These are phyloP conservation scores for Harmothoe impar DNA, from an alignment of 2,888 invertebrate genomes.

Conservation along the genomic window DNA sequence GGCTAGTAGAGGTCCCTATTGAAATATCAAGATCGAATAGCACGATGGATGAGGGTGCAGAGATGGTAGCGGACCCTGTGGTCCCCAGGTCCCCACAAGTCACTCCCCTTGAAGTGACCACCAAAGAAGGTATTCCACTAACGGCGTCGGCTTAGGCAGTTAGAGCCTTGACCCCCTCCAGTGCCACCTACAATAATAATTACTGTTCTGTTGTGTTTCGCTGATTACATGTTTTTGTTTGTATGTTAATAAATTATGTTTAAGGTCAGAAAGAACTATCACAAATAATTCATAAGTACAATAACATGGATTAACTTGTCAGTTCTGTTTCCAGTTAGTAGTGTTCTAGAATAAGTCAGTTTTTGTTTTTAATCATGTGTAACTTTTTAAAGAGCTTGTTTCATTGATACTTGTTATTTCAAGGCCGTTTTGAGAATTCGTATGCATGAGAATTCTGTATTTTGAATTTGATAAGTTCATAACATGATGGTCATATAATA, in stretches of 20 bases:
- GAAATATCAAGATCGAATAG: slow-evolving; percentile 38
- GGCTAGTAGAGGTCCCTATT: slow-evolving; percentile 43
- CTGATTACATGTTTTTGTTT: not conserved
- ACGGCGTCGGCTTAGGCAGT: slow-evolving; percentile 16
- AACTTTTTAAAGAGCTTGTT: no score
- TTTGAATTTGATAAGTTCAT: not conserved
- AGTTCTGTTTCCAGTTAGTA: no score
- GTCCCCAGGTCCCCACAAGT: not conserved
- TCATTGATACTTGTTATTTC: no score
- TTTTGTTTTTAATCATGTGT: no score
- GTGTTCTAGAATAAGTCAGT: no score
- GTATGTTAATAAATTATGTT: not conserved
- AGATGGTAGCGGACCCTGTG: slow-evolving; percentile 13
- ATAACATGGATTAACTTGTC: no score
- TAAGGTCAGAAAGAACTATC: no score
- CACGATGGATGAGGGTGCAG: not conserved
- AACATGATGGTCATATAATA: not conserved
- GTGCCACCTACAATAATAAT: not conserved
- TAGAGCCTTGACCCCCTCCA: slow-evolving; percentile 38
- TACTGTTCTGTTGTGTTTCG: slow-evolving; percentile 16
- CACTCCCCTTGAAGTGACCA: not conserved
- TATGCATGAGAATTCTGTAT: no score
- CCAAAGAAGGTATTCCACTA: slow-evolving; percentile 23
- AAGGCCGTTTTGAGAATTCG: no score
- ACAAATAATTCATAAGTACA: no score